Conservation (phyloP, 2,113 vertebrate species). For the Anthoscopus minutus region DNA sequence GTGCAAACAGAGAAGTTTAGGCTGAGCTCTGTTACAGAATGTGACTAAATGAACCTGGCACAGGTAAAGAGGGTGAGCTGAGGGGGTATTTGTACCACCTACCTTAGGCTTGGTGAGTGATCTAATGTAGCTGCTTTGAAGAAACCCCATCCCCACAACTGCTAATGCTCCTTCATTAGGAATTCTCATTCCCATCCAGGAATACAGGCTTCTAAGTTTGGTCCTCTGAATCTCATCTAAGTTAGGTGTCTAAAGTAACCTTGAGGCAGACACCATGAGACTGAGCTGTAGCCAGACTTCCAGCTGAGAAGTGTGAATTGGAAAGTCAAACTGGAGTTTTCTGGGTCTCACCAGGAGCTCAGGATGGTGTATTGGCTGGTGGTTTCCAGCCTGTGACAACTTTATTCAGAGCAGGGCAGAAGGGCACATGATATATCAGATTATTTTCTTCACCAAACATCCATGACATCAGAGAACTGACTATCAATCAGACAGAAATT, state of each 20-base stretch:
- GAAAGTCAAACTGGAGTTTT: neutral
- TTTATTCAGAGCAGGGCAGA: neutral
- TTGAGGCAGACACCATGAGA: neutral
- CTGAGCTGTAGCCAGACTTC: neutral
- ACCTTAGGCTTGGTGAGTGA: neutral
- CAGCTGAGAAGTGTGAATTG: neutral
- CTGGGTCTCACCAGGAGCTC: neutral
- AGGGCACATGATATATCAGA: neutral
- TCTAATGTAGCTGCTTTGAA: neutral
- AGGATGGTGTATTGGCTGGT: neutral
- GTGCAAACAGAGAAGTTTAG: neutral
- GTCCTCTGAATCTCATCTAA: neutral
- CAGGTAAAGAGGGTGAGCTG: neutral
- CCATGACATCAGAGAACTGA: slow-evolving; percentile 3
- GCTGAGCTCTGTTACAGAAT: neutral
- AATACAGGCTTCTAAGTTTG: neutral
- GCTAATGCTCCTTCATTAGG: neutral
- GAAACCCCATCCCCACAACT: neutral
- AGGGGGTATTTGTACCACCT: neutral
- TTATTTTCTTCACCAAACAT: slow-evolving; percentile 14
- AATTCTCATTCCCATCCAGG: neutral
- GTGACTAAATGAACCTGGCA: neutral
- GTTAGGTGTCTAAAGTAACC: neutral
- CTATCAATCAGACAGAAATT: slow-evolving; percentile 13
- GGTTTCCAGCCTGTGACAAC: neutral